phyloP scores from a whole-genome alignment of 2,888 invertebrate genomes.

The Bruchidius siliquastri region DNA sequence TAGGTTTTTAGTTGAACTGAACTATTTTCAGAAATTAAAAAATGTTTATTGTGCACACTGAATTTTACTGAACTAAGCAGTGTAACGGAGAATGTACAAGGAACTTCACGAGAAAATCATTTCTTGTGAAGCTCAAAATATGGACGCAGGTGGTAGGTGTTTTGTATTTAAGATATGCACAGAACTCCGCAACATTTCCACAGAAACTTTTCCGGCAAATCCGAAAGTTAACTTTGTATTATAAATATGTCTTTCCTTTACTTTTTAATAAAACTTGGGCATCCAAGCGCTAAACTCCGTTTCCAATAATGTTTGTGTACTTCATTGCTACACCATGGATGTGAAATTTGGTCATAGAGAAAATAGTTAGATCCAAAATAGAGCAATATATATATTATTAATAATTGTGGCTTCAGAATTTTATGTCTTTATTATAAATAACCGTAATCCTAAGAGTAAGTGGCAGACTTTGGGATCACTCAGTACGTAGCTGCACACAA shows the following conservation, averaged over 20 bases:
- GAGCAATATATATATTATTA: too few relatives aligned
- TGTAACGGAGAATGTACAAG: background rate
- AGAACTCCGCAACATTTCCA: conserved; percentile 2
- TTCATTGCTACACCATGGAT: background rate
- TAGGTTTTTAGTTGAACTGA: too few relatives aligned
- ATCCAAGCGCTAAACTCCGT: background rate
- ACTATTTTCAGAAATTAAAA: too few relatives aligned
- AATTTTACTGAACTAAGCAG: background rate
- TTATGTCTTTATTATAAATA: too few relatives aligned
- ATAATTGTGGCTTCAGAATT: too few relatives aligned
- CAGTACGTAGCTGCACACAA: too few relatives aligned
- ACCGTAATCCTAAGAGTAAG: too few relatives aligned
- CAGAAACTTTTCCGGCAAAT: conserved; percentile 11
- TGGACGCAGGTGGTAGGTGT: conserved; percentile 9
- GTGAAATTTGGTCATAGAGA: background rate
- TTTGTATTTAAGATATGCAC: conserved; percentile 11
- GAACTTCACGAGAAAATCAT: background rate
- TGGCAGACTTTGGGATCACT: too few relatives aligned
- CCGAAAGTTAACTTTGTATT: conserved; percentile 12
- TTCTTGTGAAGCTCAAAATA: conserved; percentile 5
- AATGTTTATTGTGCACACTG: background rate
- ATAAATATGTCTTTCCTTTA: conserved; percentile 10
- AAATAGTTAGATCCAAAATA: too few relatives aligned
- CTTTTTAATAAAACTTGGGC: conserved; percentile 2
- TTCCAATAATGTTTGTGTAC: background rate